These are phyloP conservation scores for Polydrusus tereticollis DNA, from an alignment of 2,888 invertebrate genomes.

Conservation along the genomic window DNA sequence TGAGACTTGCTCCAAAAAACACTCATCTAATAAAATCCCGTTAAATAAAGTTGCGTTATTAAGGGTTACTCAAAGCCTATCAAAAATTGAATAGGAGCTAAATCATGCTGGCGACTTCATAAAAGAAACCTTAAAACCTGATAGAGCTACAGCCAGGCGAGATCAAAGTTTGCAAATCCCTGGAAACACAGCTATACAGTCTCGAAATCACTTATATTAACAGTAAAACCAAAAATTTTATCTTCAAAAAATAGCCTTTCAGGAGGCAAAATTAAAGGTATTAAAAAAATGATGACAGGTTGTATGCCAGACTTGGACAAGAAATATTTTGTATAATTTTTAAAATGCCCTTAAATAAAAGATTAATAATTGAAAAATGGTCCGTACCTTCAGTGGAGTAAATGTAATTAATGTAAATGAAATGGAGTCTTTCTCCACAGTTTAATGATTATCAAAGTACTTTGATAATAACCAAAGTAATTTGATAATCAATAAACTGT, in stretches of 20 bases:
- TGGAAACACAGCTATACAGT: neutral
- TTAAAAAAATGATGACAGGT: conserved; percentile 17
- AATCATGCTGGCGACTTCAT: conserved; percentile 24
- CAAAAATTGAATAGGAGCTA: conserved; percentile 22
- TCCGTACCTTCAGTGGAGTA: neutral
- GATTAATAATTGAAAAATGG: no score
- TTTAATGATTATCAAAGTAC: no score
- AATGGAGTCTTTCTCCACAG: no score
- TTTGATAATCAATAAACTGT: no score
- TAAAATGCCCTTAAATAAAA: neutral
- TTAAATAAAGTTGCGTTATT: conserved; percentile 33
- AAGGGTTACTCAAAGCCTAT: conserved; percentile 32
- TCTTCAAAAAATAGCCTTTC: neutral
- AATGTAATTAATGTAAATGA: neutral
- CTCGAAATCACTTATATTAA: neutral
- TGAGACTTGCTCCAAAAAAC: conserved; percentile 35
- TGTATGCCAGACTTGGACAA: neutral
- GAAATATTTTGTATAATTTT: neutral
- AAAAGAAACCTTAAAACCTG: neutral
- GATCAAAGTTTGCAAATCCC: neutral
- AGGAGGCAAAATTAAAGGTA: conserved; percentile 2
- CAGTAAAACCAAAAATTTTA: neutral
- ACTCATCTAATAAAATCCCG: conserved; percentile 33
- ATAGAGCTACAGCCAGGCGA: conserved; percentile 23
- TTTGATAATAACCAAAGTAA: no score